A percentile compares a stretch with the other conserved stretches of the same genome.
Evolutionary conservation across 2,113 vertebrate genomes (phyloP).

Genomic region (Callipepla squamata): DNA sequence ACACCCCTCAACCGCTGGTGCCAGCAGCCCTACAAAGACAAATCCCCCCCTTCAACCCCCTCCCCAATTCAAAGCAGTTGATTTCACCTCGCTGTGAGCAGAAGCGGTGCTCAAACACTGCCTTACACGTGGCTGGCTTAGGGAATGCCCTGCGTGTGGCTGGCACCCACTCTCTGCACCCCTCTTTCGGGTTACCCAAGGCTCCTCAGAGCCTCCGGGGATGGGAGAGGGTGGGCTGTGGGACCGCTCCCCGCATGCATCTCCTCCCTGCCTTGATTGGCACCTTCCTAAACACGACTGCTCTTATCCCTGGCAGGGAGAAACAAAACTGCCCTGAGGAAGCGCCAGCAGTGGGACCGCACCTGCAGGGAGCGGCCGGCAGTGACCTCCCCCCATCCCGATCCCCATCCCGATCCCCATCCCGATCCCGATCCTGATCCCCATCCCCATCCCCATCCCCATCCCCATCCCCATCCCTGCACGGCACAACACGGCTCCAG

Average conservation of each 20-base stretch:
- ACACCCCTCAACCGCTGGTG: not conserved
- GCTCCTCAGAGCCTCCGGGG: not conserved
- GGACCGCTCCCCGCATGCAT: fast-evolving
- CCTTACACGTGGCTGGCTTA: not conserved
- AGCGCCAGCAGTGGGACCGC: not conserved
- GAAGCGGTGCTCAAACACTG: not conserved
- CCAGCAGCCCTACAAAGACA: not conserved
- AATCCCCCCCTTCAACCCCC: not conserved
- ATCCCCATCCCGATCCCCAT: too few relatives aligned
- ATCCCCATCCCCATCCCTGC: too few relatives aligned
- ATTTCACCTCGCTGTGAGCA: not conserved
- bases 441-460: too few relatives aligned
- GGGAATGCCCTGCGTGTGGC: fast-evolving
- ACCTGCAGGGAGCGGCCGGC: not conserved
- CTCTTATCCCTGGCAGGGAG: not conserved
- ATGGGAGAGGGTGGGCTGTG: not conserved
- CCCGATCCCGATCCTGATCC: not conserved
- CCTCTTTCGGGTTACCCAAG: not conserved
- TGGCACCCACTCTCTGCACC: fast-evolving
- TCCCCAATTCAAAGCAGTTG: fast-evolving
- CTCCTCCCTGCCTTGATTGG: fast-evolving
- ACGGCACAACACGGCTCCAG: not conserved
- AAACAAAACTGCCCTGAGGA: not conserved
- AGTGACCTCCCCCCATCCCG: not conserved
- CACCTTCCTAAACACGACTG: not conserved